Base-by-base conservation (phyloP, 2,888 invertebrate species). In the Hirudinaria manillensis region DNA sequence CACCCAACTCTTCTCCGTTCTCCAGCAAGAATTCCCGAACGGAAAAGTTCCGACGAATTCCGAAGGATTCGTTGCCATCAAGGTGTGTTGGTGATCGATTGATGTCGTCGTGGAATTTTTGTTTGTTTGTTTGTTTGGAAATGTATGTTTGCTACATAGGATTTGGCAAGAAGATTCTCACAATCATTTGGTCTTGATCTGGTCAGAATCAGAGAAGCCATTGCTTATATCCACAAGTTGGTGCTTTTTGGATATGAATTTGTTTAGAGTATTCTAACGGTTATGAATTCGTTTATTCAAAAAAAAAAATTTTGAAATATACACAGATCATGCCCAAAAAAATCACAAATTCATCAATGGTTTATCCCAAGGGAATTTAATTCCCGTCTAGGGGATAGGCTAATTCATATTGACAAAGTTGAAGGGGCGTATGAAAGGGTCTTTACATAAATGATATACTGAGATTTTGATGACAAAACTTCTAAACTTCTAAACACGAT, bases 181-280 rank as follows among this genome's bases (percentile, higher is more conserved):
- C 88, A 97, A 75, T 96, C 95, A 71, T 98, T 99, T 88, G 98
- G 98, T 0, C 88, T 97, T 82, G 98, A 98, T 87, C 93, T 93
- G 24, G 90, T 97, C 77, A 95, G 94, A 87, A 98, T 96, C 88
- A 90, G 97, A 78, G 95, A 97, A 86, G 94, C 96, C 16, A 92
- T 98, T 78, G 94, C 94, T 21, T 93, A 94, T 71, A 88, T 98
- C 82, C 98, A 98, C 87, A 84, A 82, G 85, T 85, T 79, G 77
- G 81, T 70, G 16, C 45, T 32, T 27, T 19, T 75, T 32, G 1
- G 45, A 45, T 45, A 4, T 10, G 10, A 45, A 45, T 45, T 45
- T n/a, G n/a, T n/a, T n/a, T n/a, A n/a, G n/a, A n/a, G n/a, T n/a
- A n/a, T n/a, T n/a, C n/a, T n/a, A n/a, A n/a, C n/a, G n/a, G n/a